Evolutionary conservation across 2,888 invertebrate genomes (phyloP).

Genomic region (Sarcophaga rosellei): DNA sequence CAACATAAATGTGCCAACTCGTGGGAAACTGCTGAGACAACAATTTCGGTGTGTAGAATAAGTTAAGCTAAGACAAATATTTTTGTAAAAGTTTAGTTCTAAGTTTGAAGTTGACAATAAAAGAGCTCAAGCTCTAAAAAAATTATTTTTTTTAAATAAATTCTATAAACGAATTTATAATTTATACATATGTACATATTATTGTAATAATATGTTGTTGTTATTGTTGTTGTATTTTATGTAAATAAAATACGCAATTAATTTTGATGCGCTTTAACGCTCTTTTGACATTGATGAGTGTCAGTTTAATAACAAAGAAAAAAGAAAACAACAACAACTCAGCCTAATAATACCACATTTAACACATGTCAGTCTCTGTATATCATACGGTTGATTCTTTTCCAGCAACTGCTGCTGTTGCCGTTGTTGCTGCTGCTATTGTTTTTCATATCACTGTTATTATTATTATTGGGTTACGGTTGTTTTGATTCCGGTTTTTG

Average conservation of each 20-base stretch:
- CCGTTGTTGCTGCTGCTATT: neutral
- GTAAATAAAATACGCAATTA: constrained; percentile 58
- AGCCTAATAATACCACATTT: constrained; percentile 60
- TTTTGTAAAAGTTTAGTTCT: too few relatives aligned
- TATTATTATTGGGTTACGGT: neutral
- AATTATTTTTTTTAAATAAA: too few relatives aligned
- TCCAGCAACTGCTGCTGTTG: neutral
- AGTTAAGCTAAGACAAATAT: too few relatives aligned
- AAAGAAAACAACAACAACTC: neutral
- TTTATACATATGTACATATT: too few relatives aligned
- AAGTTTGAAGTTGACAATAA: too few relatives aligned
- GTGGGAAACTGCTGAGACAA: too few relatives aligned
- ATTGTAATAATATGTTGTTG: too few relatives aligned
- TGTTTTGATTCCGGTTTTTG: constrained; percentile 13
- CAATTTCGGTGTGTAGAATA: too few relatives aligned
- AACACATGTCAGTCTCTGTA: constrained; percentile 56
- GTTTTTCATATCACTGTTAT: constrained; percentile 6
- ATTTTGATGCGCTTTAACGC: constrained; percentile 61
- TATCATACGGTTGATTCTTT: constrained; percentile 24
- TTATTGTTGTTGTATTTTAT: neutral
- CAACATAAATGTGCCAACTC: too few relatives aligned
- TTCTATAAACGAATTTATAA: too few relatives aligned
- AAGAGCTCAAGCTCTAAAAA: too few relatives aligned
- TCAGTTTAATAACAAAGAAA: constrained; percentile 57
- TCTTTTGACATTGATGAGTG: constrained; percentile 60